Base-by-base conservation (phyloP, 1,140 invertebrate species). In the Mycetomoellerius zeteki region DNA sequence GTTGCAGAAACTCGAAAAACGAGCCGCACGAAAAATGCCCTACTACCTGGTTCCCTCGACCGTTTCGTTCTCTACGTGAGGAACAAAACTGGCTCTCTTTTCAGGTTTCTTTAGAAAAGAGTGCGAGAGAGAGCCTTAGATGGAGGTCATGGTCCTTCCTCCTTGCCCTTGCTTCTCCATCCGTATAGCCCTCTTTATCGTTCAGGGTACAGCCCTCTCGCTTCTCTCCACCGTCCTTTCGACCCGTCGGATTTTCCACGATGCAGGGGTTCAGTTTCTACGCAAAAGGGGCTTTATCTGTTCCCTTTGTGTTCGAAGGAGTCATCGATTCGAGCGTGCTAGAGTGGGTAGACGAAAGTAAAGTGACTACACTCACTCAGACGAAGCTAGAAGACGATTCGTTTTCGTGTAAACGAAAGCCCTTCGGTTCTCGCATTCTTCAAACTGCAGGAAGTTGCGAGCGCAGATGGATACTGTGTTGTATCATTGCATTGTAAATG, bases 131-230 rank as follows among this genome's bases (percentile, higher is more conserved):
- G 78, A 82, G 64, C 64, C 77, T 82, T 90, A 86, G 89, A 91
- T 88, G 91, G 89, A 93, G 91, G 91, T 93, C 92, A 90, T 88
- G 91, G 89, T 91, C 85, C 87, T 47, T 75, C 64, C 76, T 88
- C 82, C 76, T 77, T 65, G 50, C 77, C 69, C 69, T 87, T 91
- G 82, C 88, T 90, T 87, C 87, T 89, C 76, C 30, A 21, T 82
- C 76, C 30, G 56, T 85, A 85, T 19, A 37, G 10, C 10, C 86
- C 88, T 88, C 47, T 58, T 78, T 33, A 56, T 89, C 76, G 27
- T 21, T 77, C 47, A 27, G 24, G 75, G 24, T 47, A 64, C 50
- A 78, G 58, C 56, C 67, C 62, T 87, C 52, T 86, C 54, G 64
- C 64, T 73, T 19, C 24, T 19, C 24, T 52, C 12, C 73, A 56